Percentiles rank a stretch among this genome's conserved stretches.
Evolutionary conservation across 2,797 vertebrate species (phyloP).

Genomic region (Champsocephalus esox): DNA sequence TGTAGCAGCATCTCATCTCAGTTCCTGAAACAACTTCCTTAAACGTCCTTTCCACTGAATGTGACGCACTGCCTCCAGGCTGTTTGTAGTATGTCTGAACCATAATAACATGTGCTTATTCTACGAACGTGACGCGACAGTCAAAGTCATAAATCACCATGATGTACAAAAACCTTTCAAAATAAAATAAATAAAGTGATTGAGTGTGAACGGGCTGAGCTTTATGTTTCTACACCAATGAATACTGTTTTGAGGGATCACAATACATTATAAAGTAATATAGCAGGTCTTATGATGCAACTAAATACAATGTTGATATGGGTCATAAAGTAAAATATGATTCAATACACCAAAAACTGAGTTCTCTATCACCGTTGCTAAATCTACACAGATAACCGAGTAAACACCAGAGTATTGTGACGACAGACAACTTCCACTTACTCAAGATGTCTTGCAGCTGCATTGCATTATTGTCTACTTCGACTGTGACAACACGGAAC

Average conservation of each 20-base stretch:
- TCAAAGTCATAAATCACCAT: not conserved
- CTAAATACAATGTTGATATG: not conserved
- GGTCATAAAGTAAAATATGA: not conserved
- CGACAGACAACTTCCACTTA: conserved; percentile 32
- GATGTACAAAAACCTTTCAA: too few relatives aligned
- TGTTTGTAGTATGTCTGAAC: not conserved
- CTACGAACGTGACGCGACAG: not conserved
- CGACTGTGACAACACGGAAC: conserved; percentile 37
- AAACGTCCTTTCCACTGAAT: conserved; percentile 4
- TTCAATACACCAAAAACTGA: not conserved
- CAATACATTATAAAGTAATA: not conserved
- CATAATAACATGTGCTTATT: not conserved
- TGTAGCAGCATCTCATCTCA: not conserved
- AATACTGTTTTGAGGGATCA: not conserved
- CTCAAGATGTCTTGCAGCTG: conserved; percentile 55
- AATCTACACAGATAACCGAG: not conserved
- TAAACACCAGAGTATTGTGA: conserved; percentile 18
- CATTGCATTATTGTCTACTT: conserved; percentile 30
- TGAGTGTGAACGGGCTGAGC: not conserved
- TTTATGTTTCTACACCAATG: not conserved
- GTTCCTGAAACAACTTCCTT: not conserved
- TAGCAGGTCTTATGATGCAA: not conserved
- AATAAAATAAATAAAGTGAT: not conserved
- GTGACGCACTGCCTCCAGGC: not conserved
- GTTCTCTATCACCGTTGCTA: not conserved